Evolutionary conservation across 2,888 invertebrate genomes (phyloP).

Genomic region (Chymomyza fuscimana): DNA sequence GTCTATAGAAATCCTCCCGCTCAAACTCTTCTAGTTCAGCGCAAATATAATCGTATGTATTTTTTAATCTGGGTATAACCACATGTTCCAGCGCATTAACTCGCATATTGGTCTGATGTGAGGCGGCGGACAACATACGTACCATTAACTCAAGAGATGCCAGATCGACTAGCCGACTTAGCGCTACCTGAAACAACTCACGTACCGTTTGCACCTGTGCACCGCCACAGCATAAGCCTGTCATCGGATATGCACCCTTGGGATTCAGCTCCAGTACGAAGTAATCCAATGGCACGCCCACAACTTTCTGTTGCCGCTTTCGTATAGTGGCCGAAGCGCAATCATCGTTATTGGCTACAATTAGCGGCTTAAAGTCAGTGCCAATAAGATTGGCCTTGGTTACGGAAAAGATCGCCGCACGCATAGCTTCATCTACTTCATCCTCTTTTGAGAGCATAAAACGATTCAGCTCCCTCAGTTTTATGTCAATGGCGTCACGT

Average conservation of each 20-base stretch:
- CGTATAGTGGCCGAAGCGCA: conserved; percentile 46
- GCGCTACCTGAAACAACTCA: conserved; percentile 44
- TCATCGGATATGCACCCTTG: conserved; percentile 42
- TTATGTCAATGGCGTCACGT: conserved; percentile 72
- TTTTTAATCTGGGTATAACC: conserved; percentile 60
- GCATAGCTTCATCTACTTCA: conserved; percentile 44
- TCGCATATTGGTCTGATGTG: conserved; percentile 69
- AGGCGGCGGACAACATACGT: conserved; percentile 44
- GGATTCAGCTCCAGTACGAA: conserved; percentile 48
- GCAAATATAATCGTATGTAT: conserved; percentile 60
- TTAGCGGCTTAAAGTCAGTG: conserved; percentile 62
- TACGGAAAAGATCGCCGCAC: conserved; percentile 64
- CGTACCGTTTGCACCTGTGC: conserved; percentile 65
- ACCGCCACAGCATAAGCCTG: conserved; percentile 71
- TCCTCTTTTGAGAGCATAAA: conserved; percentile 36
- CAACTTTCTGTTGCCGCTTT: conserved; percentile 51
- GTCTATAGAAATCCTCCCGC: conserved; percentile 75
- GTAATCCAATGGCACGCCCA: conserved; percentile 61
- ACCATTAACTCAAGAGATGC: conserved; percentile 64
- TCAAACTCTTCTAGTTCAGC: conserved; percentile 74
- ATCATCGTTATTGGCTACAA: conserved; percentile 39
- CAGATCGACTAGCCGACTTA: conserved; percentile 44
- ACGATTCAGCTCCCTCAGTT: conserved; percentile 55
- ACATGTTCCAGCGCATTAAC: conserved; percentile 74
- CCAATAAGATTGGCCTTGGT: conserved; percentile 70